phyloP scores from a whole-genome alignment of 2,888 invertebrate genomes.

The Hirudinaria manillensis region DNA sequence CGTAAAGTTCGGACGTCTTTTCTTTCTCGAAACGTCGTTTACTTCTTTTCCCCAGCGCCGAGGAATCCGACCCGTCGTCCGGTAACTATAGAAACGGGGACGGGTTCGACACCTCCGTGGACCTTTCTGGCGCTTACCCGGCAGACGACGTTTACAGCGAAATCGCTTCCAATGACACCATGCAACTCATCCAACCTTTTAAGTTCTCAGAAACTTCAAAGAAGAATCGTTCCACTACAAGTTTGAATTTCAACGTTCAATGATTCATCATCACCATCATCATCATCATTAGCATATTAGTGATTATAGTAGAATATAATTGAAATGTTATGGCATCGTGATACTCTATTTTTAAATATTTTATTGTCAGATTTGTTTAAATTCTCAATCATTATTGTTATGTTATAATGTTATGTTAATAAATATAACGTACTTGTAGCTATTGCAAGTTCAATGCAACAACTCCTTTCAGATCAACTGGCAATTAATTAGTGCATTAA shows the following conservation, averaged over 20 bases:
- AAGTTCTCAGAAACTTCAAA: neutral
- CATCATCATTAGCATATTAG: too few relatives aligned
- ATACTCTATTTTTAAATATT: too few relatives aligned
- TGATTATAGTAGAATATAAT: too few relatives aligned
- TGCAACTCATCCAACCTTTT: neutral
- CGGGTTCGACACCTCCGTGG: neutral
- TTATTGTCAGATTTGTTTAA: too few relatives aligned
- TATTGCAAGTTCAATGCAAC: too few relatives aligned
- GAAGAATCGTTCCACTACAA: neutral
- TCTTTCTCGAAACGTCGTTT: neutral
- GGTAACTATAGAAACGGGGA: neutral
- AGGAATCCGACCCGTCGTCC: conserved; percentile 12
- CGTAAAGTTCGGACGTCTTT: neutral
- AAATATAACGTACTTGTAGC: too few relatives aligned
- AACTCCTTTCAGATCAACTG: too few relatives aligned
- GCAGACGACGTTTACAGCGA: conserved; percentile 17
- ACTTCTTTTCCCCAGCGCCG: neutral
- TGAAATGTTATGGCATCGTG: too few relatives aligned
- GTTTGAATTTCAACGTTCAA: neutral
- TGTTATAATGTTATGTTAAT: too few relatives aligned
- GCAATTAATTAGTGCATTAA: too few relatives aligned
- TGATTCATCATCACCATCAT: neutral
- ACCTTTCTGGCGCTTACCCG: neutral
- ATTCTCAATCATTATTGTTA: too few relatives aligned
- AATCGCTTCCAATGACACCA: neutral